Percentiles rank a stretch among this genome's conserved stretches.
Conservation (phyloP, 1,140 invertebrate species). For the Trachymyrmex cornetzi region DNA sequence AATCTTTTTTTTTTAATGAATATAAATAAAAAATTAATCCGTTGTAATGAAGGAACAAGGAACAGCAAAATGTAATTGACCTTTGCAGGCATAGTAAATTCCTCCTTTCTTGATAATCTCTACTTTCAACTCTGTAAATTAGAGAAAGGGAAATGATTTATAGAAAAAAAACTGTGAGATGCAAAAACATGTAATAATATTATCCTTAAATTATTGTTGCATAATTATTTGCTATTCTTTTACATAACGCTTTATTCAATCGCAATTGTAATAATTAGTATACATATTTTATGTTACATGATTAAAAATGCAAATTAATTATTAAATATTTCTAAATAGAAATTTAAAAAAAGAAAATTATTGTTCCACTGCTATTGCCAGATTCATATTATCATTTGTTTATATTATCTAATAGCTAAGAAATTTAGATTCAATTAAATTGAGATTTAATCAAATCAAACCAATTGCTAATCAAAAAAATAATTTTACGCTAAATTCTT, state of each 20-base stretch:
- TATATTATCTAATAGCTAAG: not conserved
- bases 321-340: not conserved
- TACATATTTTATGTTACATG: not conserved
- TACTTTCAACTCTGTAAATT: constrained; percentile 22
- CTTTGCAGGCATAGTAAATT: not conserved
- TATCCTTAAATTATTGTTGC: not conserved
- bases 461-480: not conserved
- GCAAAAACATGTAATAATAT: constrained; percentile 19
- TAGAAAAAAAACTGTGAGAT: not conserved
- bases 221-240: not conserved
- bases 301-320: constrained; percentile 22
- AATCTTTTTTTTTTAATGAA: not conserved
- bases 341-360: not conserved
- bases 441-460: not conserved
- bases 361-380: not conserved
- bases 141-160: constrained; percentile 48
- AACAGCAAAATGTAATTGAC: constrained; percentile 28
- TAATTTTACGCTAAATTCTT: not conserved
- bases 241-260: not conserved
- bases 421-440: not conserved
- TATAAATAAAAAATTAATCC: not conserved
- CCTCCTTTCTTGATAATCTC: constrained; percentile 12
- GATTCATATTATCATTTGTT: not conserved
- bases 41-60: not conserved
- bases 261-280: not conserved